phyloP scores from a whole-genome alignment of 1,140 invertebrate genomes.

The Globodera ellingtonae region DNA sequence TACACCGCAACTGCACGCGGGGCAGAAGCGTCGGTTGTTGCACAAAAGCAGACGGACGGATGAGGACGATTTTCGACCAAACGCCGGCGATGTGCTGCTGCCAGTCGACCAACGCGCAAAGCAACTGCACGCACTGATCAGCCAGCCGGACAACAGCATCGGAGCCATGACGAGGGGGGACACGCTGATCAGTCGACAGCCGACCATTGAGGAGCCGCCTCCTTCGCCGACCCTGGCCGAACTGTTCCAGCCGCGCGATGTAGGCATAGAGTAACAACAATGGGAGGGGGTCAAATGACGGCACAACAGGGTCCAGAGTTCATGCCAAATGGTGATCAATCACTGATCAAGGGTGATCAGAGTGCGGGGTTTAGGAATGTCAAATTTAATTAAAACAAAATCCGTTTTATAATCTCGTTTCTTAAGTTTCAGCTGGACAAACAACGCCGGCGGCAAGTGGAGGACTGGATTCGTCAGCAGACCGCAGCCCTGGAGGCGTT shows the following conservation, averaged over 20 bases:
- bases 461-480: constrained; percentile 55
- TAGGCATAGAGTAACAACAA: constrained; percentile 37
- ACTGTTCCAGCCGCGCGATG: constrained; percentile 49
- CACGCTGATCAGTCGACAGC: constrained; percentile 48
- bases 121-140: constrained; percentile 8
- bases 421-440: constrained; percentile 37
- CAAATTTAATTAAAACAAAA: not conserved
- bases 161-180: not conserved
- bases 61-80: constrained; percentile 10
- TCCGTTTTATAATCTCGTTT: not conserved
- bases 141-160: not conserved
- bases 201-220: constrained; percentile 60
- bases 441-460: constrained; percentile 46
- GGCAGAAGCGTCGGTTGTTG: constrained; percentile 26
- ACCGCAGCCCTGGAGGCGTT: constrained; percentile 46
- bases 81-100: not conserved
- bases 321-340: too few species aligned
- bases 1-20: constrained; percentile 21
- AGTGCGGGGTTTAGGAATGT: too few species aligned
- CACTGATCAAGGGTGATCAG: too few species aligned
- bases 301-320: too few species aligned
- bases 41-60: constrained; percentile 19
- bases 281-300: constrained; percentile 38
- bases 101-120: too few species aligned
- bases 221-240: constrained; percentile 55